Percentiles rank a stretch among this genome's conserved stretches.
Evolutionary conservation across 2,113 vertebrate genomes (phyloP).

Genomic region (Odocoileus hemionus): DNA sequence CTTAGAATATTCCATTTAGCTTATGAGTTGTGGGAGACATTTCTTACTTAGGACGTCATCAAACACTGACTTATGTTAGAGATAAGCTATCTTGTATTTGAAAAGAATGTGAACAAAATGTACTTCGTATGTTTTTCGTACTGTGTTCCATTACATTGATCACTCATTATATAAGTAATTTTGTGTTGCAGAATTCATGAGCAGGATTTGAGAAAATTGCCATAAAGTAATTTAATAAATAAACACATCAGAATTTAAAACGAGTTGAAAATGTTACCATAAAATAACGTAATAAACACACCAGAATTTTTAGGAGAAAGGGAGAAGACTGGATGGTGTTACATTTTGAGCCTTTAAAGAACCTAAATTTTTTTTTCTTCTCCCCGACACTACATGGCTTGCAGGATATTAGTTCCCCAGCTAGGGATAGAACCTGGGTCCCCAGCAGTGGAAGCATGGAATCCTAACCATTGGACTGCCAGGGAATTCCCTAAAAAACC

Average conservation of each 20-base stretch:
- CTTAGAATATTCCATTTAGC: neutral
- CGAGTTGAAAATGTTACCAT: neutral
- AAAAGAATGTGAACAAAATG: conserved; percentile 50
- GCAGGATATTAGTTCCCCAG: neutral
- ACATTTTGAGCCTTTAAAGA: neutral
- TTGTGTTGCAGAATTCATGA: conserved; percentile 51
- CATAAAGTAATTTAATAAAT: neutral
- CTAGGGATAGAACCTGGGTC: neutral
- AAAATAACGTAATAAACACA: neutral
- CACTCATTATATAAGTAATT: conserved; percentile 75
- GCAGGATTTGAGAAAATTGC: neutral
- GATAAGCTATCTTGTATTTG: neutral
- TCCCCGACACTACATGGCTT: neutral
- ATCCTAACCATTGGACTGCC: neutral
- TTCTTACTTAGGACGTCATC: conserved; percentile 10
- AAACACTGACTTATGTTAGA: neutral
- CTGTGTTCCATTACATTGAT: conserved; percentile 75
- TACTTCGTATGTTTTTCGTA: conserved; percentile 66
- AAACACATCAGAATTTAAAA: neutral
- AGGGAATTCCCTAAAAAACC: neutral
- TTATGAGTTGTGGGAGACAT: neutral
- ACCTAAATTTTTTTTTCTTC: neutral
- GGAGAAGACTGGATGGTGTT: neutral
- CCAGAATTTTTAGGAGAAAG: neutral
- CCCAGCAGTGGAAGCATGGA: neutral